A percentile compares a stretch with the other conserved stretches of the same genome.
Conservation (phyloP, 1,140 invertebrate species). For the Goniozus legneri region DNA sequence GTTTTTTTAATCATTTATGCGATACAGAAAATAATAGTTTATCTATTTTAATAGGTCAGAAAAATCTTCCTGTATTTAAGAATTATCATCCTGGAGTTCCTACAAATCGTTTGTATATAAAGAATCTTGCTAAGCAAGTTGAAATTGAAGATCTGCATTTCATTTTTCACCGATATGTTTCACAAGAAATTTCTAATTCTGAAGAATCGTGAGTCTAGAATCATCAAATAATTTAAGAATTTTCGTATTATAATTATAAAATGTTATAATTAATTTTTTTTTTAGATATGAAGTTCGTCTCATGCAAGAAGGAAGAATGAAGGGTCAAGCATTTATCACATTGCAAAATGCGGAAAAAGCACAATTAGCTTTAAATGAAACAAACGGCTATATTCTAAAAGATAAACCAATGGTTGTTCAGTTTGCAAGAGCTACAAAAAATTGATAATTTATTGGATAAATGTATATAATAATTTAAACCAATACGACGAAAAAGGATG, state of each 20-base stretch:
- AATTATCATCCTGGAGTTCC: conserved; percentile 81
- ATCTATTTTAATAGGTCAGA: conserved; percentile 60
- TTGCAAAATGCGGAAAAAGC: conserved; percentile 70
- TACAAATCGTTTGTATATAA: conserved; percentile 83
- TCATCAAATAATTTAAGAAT: not conserved
- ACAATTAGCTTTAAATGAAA: conserved; percentile 74
- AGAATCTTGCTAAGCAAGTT: conserved; percentile 85
- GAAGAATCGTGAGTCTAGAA: too few species aligned
- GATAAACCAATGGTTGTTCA: conserved; percentile 89
- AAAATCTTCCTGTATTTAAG: conserved; percentile 77
- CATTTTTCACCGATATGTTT: conserved; percentile 73
- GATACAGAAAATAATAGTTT: not conserved
- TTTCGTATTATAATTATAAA: not conserved
- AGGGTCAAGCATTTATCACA: conserved; percentile 91
- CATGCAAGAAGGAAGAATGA: conserved; percentile 95
- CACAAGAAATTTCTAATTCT: too few species aligned
- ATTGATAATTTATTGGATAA: conserved; percentile 18
- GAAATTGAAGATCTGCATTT: conserved; percentile 71
- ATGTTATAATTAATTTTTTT: conserved; percentile 5
- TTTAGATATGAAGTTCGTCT: conserved; percentile 75
- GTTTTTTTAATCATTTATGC: conserved; percentile 4
- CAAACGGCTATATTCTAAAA: conserved; percentile 85
- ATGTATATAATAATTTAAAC: not conserved
- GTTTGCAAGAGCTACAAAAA: conserved; percentile 66
- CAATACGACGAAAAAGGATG: not conserved